phyloP scores from a whole-genome alignment of 1,140 invertebrate species.

The Batillaria attramentaria region DNA sequence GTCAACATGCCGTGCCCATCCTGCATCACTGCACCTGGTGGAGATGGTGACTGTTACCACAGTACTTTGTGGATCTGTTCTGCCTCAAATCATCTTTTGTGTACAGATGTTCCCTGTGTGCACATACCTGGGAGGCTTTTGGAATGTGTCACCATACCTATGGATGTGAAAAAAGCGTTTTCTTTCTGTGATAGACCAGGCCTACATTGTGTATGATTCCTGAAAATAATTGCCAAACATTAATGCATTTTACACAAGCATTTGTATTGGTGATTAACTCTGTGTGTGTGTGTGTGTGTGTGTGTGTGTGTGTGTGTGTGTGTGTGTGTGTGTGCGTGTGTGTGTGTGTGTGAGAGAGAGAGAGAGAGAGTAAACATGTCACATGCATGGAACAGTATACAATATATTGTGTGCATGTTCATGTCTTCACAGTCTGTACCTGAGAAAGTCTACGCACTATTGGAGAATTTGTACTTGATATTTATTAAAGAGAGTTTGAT shows the following conservation, averaged over 20 bases:
- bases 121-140: neutral
- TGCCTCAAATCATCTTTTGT: too few relatives aligned
- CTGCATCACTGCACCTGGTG: too few relatives aligned
- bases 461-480: too few relatives aligned
- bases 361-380: neutral
- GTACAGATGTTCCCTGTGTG: neutral
- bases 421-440: too few relatives aligned
- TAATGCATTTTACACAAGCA: neutral
- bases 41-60: too few relatives aligned
- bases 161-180: neutral
- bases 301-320: neutral
- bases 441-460: too few relatives aligned
- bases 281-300: neutral
- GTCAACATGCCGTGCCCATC: too few relatives aligned
- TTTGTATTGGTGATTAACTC: neutral
- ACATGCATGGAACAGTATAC: neutral
- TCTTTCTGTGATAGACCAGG: neutral
- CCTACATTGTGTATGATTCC: too few relatives aligned
- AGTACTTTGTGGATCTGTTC: too few relatives aligned
- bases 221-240: too few relatives aligned
- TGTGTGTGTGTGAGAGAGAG: conserved; percentile 1
- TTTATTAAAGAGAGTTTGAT: too few relatives aligned
- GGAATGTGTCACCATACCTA: neutral
- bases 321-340: neutral
- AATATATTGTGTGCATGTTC: neutral